Evolutionary conservation across 2,113 vertebrate species (phyloP).

Genomic region (Daubentonia madagascariensis): DNA sequence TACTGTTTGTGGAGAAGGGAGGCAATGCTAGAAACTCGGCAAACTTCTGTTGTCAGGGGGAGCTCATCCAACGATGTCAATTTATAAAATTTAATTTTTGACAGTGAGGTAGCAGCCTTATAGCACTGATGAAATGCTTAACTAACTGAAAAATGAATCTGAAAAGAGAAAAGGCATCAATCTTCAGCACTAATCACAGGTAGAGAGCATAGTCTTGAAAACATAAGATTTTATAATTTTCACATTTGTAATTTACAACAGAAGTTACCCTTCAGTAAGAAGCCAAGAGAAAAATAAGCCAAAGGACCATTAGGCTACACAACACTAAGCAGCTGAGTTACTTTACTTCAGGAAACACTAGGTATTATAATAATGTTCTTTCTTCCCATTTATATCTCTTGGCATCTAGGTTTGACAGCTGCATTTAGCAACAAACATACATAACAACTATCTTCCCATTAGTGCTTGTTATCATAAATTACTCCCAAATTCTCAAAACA

Average conservation of each 20-base stretch:
- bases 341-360: conserved; percentile 35
- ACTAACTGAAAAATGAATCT: conserved; percentile 36
- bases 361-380: conserved; percentile 3
- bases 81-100: conserved; percentile 39
- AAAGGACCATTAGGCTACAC: neutral
- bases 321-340: neutral
- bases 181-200: conserved; percentile 10
- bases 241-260: conserved; percentile 55
- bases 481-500: conserved; percentile 60
- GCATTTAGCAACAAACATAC: conserved; percentile 55
- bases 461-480: conserved; percentile 53
- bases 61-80: neutral
- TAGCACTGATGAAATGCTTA: conserved; percentile 18
- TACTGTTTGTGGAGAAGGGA: neutral
- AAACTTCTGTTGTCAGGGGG: neutral
- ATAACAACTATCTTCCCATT: conserved; percentile 46
- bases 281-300: conserved; percentile 52
- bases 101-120: neutral
- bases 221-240: conserved; percentile 55
- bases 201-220: neutral
- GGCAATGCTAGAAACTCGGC: neutral
- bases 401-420: conserved; percentile 47
- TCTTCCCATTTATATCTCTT: conserved; percentile 1
- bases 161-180: conserved; percentile 2
- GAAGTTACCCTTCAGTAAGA: conserved; percentile 36